These are phyloP conservation scores for Neodiprion pinetum DNA, from an alignment of 1,140 invertebrate genomes.

Conservation along the genomic window DNA sequence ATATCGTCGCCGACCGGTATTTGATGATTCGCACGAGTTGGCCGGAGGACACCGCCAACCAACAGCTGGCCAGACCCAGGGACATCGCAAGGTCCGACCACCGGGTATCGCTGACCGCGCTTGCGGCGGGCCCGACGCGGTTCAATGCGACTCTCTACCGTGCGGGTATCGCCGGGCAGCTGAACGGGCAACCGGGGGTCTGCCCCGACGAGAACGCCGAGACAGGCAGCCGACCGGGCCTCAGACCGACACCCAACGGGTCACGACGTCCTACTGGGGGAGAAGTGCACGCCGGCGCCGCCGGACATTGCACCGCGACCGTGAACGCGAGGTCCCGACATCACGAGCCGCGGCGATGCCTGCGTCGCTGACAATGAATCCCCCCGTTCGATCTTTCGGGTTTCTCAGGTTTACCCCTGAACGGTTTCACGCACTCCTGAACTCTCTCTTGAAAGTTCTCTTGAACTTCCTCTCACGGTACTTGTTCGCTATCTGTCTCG, in stretches of 20 bases:
- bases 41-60: slow-evolving; percentile 58
- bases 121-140: too few relatives aligned
- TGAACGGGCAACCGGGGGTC: slow-evolving; percentile 22
- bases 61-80: slow-evolving; percentile 48
- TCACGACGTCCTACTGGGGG: slow-evolving; percentile 62
- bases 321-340: too few relatives aligned
- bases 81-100: slow-evolving; percentile 40
- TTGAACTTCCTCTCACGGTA: slow-evolving; percentile 85
- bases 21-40: slow-evolving; percentile 31
- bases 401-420: slow-evolving; percentile 70
- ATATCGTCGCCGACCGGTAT: slow-evolving; percentile 66
- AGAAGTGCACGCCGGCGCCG: slow-evolving; percentile 32
- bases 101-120: background rate
- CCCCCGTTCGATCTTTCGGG: slow-evolving; percentile 61
- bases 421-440: slow-evolving; percentile 80
- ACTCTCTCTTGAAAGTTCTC: slow-evolving; percentile 68
- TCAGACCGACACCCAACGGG: slow-evolving; percentile 55
- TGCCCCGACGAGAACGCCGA: slow-evolving; percentile 28
- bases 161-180: background rate
- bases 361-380: slow-evolving; percentile 31
- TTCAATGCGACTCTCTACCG: too few relatives aligned
- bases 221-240: slow-evolving; percentile 43
- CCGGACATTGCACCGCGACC: too few relatives aligned
- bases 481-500: slow-evolving; percentile 73
- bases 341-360: too few relatives aligned